phyloP scores from a whole-genome alignment of 2,888 invertebrate genomes.

The Cryptus armator region DNA sequence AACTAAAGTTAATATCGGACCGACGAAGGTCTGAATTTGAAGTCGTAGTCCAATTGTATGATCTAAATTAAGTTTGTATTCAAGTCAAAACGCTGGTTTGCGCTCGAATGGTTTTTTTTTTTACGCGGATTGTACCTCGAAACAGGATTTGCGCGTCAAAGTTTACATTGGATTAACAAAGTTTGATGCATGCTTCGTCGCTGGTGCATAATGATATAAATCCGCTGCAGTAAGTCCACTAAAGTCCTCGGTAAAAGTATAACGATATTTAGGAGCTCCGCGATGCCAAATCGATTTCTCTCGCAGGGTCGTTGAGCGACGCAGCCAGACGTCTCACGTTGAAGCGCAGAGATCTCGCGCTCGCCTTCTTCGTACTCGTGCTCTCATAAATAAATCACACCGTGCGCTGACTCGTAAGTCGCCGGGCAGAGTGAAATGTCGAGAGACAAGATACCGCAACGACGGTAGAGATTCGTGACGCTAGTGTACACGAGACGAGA shows the following conservation, averaged over 20 bases:
- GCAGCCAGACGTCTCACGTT: slow-evolving; percentile 5
- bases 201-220: background rate
- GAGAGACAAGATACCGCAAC: slow-evolving; percentile 20
- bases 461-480: background rate
- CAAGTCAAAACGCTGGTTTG: background rate
- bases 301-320: slow-evolving; percentile 11
- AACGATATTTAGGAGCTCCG: slow-evolving; percentile 26
- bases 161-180: slow-evolving; percentile 13
- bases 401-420: slow-evolving; percentile 31
- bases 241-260: background rate
- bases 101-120: background rate
- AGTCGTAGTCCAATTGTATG: background rate
- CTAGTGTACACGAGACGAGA: background rate
- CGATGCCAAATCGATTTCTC: slow-evolving; percentile 28
- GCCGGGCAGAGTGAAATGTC: slow-evolving; percentile 26
- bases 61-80: background rate
- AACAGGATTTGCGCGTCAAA: background rate
- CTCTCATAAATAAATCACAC: slow-evolving; percentile 51
- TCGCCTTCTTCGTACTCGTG: slow-evolving; percentile 17
- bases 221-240: background rate
- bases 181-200: slow-evolving; percentile 18
- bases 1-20: background rate
- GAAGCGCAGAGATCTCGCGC: background rate
- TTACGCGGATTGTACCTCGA: background rate
- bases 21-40: background rate